Evolutionary conservation across 2,888 invertebrate species (phyloP).

Genomic region (Diarsia brunnea): DNA sequence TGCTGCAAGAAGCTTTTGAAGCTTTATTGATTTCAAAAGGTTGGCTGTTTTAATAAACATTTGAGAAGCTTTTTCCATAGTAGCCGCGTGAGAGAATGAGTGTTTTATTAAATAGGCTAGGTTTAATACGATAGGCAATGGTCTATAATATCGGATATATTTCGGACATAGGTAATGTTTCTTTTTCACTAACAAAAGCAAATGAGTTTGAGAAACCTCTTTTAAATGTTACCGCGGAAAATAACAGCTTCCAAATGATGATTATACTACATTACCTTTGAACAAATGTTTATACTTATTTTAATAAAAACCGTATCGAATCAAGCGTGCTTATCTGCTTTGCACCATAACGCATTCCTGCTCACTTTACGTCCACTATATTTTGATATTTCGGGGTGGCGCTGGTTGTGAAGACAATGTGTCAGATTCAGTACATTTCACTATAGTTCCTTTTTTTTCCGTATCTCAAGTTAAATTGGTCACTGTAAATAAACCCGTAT

Average conservation of each 20-base stretch:
- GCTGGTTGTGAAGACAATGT: constrained; percentile 5
- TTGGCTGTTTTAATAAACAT: background rate
- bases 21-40: background rate
- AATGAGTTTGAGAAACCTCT: background rate
- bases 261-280: constrained; percentile 34
- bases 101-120: background rate
- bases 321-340: constrained; percentile 62
- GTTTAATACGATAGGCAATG: background rate
- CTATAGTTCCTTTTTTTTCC: constrained; percentile 14
- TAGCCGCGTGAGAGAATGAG: background rate
- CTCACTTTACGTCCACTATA: constrained; percentile 61
- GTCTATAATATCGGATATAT: background rate
- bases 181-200: background rate
- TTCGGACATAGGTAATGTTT: background rate
- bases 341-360: constrained; percentile 64
- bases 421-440: constrained; percentile 11
- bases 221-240: background rate
- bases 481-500: constrained; percentile 73
- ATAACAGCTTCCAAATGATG: constrained; percentile 29
- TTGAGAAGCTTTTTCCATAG: background rate
- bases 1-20: background rate
- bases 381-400: constrained; percentile 8
- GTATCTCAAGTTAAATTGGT: constrained; percentile 29
- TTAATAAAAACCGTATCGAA: constrained; percentile 44
- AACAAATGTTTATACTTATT: constrained; percentile 50